These are phyloP conservation scores for Conus canariensis DNA, from an alignment of 2,888 invertebrate species.

Conservation along the genomic window DNA sequence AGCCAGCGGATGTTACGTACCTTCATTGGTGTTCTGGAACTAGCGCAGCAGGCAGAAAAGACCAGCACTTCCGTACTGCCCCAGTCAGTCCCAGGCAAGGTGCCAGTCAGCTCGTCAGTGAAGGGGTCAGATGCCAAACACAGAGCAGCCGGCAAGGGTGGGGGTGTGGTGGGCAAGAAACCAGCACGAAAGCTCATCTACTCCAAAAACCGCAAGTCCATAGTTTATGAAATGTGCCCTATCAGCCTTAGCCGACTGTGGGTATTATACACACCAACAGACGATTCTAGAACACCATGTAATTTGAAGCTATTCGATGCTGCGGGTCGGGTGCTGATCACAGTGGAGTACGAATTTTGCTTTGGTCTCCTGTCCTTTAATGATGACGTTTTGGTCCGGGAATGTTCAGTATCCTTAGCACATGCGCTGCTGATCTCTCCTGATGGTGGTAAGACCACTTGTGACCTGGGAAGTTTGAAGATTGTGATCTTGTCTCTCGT, in stretches of 20 bases:
- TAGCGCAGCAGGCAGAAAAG: background rate
- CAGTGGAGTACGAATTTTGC: background rate
- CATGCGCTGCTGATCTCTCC: background rate
- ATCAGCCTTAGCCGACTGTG: background rate
- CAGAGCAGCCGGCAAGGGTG: background rate
- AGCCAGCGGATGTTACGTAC: background rate
- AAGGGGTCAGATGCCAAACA: background rate
- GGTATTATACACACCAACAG: background rate
- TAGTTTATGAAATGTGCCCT: background rate
- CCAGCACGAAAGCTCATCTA: background rate
- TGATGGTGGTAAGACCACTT: background rate
- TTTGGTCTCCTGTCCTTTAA: background rate
- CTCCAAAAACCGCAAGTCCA: background rate
- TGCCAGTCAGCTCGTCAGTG: background rate
- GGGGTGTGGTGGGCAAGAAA: background rate
- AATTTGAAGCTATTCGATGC: constrained; percentile 1
- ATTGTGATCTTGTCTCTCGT: background rate
- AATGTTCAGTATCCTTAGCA: too few species aligned
- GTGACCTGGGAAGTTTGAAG: background rate
- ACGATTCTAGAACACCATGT: background rate
- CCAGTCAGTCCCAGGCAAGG: too few species aligned
- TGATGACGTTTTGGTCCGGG: background rate
- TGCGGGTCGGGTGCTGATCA: constrained; percentile 1
- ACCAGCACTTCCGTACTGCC: background rate
- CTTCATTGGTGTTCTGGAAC: background rate